These are phyloP conservation scores for Cryptotermes secundus DNA, from an alignment of 1,140 invertebrate species.

Conservation along the genomic window DNA sequence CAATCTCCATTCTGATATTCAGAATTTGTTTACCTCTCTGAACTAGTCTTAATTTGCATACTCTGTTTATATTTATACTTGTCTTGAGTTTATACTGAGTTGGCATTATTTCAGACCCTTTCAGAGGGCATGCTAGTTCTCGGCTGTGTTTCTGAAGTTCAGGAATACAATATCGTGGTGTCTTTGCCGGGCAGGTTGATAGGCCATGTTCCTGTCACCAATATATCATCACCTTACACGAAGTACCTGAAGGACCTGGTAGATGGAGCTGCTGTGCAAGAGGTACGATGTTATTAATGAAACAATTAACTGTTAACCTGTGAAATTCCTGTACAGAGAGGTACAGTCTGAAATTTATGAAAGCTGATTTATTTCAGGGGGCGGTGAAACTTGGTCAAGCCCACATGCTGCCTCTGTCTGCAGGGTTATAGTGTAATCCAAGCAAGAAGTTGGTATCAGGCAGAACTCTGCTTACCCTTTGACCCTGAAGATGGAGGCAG, in stretches of 20 bases:
- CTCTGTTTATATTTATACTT: not conserved
- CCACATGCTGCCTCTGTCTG: too few relatives aligned
- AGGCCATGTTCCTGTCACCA: not conserved
- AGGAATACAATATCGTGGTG: not conserved
- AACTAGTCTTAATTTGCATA: not conserved
- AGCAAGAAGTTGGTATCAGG: too few relatives aligned
- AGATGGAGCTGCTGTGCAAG: not conserved
- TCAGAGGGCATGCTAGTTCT: not conserved
- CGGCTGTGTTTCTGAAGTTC: not conserved
- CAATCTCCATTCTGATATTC: too few relatives aligned
- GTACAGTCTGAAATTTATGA: not conserved
- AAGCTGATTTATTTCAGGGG: too few relatives aligned
- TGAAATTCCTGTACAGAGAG: too few relatives aligned
- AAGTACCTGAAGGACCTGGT: not conserved
- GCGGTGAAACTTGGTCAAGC: too few relatives aligned
- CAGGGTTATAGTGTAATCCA: too few relatives aligned
- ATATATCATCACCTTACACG: not conserved
- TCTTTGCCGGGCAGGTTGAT: not conserved
- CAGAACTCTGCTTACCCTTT: too few relatives aligned
- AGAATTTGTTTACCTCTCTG: not conserved
- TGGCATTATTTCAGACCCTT: not conserved
- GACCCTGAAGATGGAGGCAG: too few relatives aligned
- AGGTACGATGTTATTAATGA: not conserved
- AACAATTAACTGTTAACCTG: too few relatives aligned
- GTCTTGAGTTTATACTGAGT: not conserved